Evolutionary conservation across 92 coral and sea anemone species (phyloP), one percentile per base, ranked within the genome.

Genomic region (Hydrozoanthus gracilis): DNA sequence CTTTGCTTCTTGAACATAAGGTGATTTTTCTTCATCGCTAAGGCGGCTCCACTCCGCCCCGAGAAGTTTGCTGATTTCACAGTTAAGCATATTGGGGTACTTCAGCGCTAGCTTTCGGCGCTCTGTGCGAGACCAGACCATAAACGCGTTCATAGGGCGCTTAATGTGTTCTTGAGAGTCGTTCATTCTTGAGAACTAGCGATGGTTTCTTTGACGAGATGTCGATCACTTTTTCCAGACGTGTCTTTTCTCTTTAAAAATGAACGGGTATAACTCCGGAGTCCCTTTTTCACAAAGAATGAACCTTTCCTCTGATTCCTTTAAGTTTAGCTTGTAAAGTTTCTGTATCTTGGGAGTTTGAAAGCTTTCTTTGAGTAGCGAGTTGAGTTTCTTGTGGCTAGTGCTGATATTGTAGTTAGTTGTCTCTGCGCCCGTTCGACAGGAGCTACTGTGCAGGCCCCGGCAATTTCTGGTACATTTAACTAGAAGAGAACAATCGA

Each of bases 1-100:
- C 55, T 95, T 95, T 44, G 98, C 98, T 77, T 95, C 98, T 92
- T 88, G 93, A 8, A 95, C 92, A 77, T 86, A 95, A 35, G 98
- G 98, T 7, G 92, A 87, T 71, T 95, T 95, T 69, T 95, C 98
- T 65, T 95, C 98, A 65, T 95, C 98, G 72, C 93, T 95, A 3
- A 95, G 87, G 12, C 98, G 94, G 73, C 98, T 95, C 98, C 98
- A 95, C 86, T 95, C 98, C 2, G 98, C 98, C 35, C 98, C 98
- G 7, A 95, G 91, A 7, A 95, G 92, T 76, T 95, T 95, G 93
- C 98, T 95, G 85, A 95, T 95, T 88, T 95, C 98, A 51, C 98
- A 95, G 86, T 95, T 95, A 56, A 95, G 93, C 98, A 95, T 95
- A 89, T 95, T 95, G 10, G 98, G 98, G 89, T 95, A 95, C 86